phyloP scores from a whole-genome alignment of 2,797 vertebrate species.

The Sparus aurata region DNA sequence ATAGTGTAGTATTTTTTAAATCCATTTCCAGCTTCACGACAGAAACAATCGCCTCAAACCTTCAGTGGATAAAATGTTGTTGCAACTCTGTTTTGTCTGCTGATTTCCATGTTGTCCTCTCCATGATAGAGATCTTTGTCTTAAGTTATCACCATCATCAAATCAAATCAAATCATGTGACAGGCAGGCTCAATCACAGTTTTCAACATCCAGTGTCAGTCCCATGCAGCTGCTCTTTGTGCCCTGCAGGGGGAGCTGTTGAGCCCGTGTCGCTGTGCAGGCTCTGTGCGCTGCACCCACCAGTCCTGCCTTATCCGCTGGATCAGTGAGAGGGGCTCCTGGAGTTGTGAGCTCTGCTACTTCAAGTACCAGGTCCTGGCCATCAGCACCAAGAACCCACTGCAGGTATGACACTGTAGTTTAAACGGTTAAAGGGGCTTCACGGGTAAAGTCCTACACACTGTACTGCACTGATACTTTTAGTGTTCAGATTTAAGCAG shows the following conservation, averaged over 20 bases:
- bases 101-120: not conserved
- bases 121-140: not conserved
- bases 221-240: conserved; percentile 35
- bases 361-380: conserved; percentile 94
- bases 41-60: not conserved
- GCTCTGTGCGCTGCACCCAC: conserved; percentile 91
- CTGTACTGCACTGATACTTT: no score
- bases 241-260: conserved; percentile 89
- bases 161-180: conserved; percentile 5
- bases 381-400: conserved; percentile 92
- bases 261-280: conserved; percentile 90
- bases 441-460: not conserved
- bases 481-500: conserved; percentile 1
- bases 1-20: conserved; percentile 2
- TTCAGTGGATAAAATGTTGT: conserved; percentile 15
- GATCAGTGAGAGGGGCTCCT: conserved; percentile 93
- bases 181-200: not conserved
- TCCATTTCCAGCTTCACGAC: not conserved
- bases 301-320: conserved; percentile 93
- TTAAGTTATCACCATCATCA: conserved; percentile 9
- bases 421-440: not conserved
- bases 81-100: not conserved
- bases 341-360: conserved; percentile 94
- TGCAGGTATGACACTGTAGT: conserved; percentile 82
- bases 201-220: not conserved